Evolutionary conservation across 2,888 invertebrate species (phyloP), one percentile per base, ranked within the genome.

Genomic region (Hydrotaea cyrtoneurina): DNA sequence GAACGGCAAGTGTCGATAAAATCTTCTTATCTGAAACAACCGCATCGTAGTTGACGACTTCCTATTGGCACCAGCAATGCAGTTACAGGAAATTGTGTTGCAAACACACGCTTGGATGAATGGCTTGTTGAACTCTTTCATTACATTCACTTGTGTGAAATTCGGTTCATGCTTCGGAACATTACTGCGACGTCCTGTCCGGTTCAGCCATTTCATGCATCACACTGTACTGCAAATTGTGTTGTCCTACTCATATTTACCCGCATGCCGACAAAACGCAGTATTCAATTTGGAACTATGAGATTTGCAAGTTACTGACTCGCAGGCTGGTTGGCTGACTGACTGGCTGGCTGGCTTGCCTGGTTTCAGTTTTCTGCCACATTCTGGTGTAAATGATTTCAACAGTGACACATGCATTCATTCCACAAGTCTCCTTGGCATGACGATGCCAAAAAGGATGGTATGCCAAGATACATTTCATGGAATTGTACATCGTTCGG

Each of bases 371-470:
- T 59, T 59, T 26, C 26, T 15, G 59, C 26, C 59, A 26, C 59
- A 15, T 59, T 26, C 59, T 59, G 26, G 59, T 23, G 59, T 59
- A 59, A 23, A 59, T 23, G 59, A 59, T 59, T 59, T 59, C 26
- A 59, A 26, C 59, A 59, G 15, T 26, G 23, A 23, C 23, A 59
- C 59, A 26, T 59, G 11, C 59, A 23, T 59, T 26, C 59, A 59
- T 26, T 23, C 59, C 59, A 59, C 59, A 62, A 57, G 43, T 62
- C 71, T 75, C 78, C 46, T 15, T 26, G 59, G 15, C 50, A 50
- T 59, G 26, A 21, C 26, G 64, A 81, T 84, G 84, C 78, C 78
- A 84, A 84, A 84, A 59, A 81, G 78, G 80, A 75, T 84, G 75
- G 75, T 75, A 81, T 84, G 84, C 84, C 84, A 84, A 84, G 81